Percentiles rank a stretch among this genome's conserved stretches.
Evolutionary conservation across 2,888 invertebrate genomes (phyloP).

Genomic region (Ophioninae sp.): DNA sequence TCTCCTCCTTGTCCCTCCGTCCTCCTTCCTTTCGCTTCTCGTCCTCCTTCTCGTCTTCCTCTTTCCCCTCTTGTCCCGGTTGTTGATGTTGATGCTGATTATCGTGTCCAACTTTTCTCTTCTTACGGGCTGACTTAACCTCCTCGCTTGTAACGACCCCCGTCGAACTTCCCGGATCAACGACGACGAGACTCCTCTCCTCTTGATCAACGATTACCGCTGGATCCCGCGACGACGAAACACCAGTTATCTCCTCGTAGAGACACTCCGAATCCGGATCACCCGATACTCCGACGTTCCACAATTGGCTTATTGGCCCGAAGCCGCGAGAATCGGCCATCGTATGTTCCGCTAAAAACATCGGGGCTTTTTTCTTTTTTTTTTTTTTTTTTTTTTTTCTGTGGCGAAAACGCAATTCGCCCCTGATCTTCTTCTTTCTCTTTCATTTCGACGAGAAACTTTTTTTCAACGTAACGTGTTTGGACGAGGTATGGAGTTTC

Average conservation of each 20-base stretch:
- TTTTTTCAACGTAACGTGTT: no score
- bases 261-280: slow-evolving; percentile 80
- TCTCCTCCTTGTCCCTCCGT: slow-evolving; percentile 26
- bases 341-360: slow-evolving; percentile 72
- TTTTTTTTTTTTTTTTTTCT: slow-evolving; percentile 17
- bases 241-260: slow-evolving; percentile 79
- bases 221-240: slow-evolving; percentile 72
- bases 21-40: slow-evolving; percentile 51
- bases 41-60: slow-evolving; percentile 73
- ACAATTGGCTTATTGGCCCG: slow-evolving; percentile 80
- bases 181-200: slow-evolving; percentile 15
- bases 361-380: slow-evolving; percentile 23
- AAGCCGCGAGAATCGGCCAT: slow-evolving; percentile 80
- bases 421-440: not conserved
- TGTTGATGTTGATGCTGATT: slow-evolving; percentile 66
- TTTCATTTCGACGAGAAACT: not conserved
- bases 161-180: slow-evolving; percentile 24
- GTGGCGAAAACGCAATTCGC: slow-evolving; percentile 1
- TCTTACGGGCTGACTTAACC: slow-evolving; percentile 57
- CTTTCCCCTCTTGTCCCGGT: slow-evolving; percentile 55
- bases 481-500: no score
- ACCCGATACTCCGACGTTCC: slow-evolving; percentile 77
- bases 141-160: slow-evolving; percentile 17
- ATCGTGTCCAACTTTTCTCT: slow-evolving; percentile 62
- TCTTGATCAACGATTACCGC: slow-evolving; percentile 46